These are phyloP conservation scores for Drosophila siamana DNA, from an alignment of 2,888 invertebrate genomes.

Conservation along the genomic window DNA sequence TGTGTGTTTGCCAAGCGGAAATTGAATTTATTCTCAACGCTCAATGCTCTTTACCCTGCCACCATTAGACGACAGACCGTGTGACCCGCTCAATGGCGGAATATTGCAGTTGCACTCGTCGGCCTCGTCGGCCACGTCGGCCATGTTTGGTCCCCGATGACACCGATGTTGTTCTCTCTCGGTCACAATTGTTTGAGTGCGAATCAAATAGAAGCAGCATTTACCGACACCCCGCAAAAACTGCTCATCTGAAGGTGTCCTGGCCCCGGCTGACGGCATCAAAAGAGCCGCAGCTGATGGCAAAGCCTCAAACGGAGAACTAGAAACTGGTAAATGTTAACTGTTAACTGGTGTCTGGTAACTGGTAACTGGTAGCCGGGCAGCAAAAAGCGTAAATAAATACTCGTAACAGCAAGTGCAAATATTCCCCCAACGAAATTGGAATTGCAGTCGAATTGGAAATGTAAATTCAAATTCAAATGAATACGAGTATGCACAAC, in stretches of 20 bases:
- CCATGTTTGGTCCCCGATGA: neutral
- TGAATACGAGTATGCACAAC: neutral
- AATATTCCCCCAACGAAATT: neutral
- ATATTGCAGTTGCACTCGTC: neutral
- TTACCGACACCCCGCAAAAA: neutral
- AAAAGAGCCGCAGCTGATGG: neutral
- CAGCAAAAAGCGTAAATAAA: conserved; percentile 2
- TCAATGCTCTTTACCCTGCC: conserved; percentile 1
- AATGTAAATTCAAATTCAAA: neutral
- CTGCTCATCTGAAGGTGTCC: neutral
- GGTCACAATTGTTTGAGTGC: neutral
- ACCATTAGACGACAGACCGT: conserved; percentile 1
- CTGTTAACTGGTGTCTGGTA: too few species aligned
- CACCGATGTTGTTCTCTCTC: neutral
- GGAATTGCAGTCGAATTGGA: neutral
- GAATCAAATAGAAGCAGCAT: neutral
- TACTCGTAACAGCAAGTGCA: neutral
- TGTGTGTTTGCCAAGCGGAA: conserved; percentile 44
- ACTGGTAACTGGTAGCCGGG: neutral
- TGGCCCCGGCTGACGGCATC: neutral
- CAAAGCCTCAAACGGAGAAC: neutral
- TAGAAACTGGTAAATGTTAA: neutral
- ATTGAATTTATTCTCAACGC: conserved; percentile 38
- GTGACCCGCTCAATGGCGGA: neutral
- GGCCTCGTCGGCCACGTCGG: neutral